A percentile compares a stretch with the other conserved stretches of the same genome.
Conservation (phyloP, 35 echinoderm and acorn worm species). For the Lytechinus variegatus region DNA sequence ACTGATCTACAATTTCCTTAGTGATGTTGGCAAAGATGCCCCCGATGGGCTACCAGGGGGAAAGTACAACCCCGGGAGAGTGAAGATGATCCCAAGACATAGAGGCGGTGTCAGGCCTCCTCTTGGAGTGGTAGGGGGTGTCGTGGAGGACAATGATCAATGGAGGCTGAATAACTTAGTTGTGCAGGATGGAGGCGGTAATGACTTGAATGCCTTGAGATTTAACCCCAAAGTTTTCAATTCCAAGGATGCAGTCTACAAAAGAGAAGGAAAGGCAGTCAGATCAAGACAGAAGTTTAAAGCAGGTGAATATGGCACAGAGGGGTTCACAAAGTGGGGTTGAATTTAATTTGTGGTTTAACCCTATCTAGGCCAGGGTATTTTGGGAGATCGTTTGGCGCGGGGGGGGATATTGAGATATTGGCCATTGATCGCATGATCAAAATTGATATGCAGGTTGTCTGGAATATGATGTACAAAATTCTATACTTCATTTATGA, state of each 20-base stretch:
- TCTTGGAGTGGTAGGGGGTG: background rate
- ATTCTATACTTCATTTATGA: too few relatives aligned
- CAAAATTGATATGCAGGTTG: too few relatives aligned
- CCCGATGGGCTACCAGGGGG: background rate
- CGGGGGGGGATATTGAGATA: too few relatives aligned
- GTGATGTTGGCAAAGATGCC: conserved; percentile 49
- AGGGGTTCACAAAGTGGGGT: too few relatives aligned
- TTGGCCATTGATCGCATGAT: too few relatives aligned
- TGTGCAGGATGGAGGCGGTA: background rate
- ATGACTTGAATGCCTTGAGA: conserved; percentile 16
- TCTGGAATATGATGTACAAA: too few relatives aligned
- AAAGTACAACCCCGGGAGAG: background rate
- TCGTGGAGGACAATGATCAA: background rate
- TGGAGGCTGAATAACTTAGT: conserved; percentile 34
- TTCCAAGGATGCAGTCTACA: background rate
- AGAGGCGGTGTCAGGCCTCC: background rate
- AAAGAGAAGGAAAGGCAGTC: background rate
- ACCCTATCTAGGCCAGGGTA: too few relatives aligned
- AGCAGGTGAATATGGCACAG: background rate
- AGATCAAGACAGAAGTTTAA: background rate
- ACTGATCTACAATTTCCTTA: conserved; percentile 57
- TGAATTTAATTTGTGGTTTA: too few relatives aligned
- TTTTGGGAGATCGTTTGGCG: too few relatives aligned
- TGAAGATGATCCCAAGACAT: conserved; percentile 22
- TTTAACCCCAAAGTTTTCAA: background rate